These are phyloP conservation scores for Amniataba percoides DNA, from an alignment of 2,797 vertebrate genomes.

Conservation along the genomic window DNA sequence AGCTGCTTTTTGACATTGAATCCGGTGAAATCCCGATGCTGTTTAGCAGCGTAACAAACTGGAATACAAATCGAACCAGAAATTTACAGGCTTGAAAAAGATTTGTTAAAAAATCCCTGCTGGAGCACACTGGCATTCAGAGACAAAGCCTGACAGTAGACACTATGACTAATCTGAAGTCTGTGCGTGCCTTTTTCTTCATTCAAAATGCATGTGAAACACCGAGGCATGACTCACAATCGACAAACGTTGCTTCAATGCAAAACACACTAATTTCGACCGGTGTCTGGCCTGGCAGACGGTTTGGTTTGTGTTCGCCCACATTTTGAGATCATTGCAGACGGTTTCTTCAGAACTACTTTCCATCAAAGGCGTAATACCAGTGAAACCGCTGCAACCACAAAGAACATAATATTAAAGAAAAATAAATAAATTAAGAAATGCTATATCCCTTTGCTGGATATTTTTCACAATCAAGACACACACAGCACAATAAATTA, in stretches of 20 bases:
- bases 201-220: conserved; percentile 18
- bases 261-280: neutral
- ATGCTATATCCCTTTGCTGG: neutral
- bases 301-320: neutral
- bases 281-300: neutral
- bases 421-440: neutral
- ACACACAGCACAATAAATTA: too few species aligned
- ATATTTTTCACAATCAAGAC: neutral
- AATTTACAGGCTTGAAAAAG: neutral
- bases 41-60: neutral
- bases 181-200: neutral
- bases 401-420: neutral
- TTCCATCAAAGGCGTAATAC: neutral
- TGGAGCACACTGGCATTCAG: neutral
- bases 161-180: conserved; percentile 3
- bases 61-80: neutral
- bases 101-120: conserved; percentile 3
- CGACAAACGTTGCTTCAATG: neutral
- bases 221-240: neutral
- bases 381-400: neutral
- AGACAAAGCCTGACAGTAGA: neutral
- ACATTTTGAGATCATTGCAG: neutral
- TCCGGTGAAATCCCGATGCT: neutral
- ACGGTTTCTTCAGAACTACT: neutral
- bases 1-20: conserved; percentile 11